Percentiles rank a stretch among this genome's conserved stretches.
These are phyloP conservation scores for Muschampia plurimacula DNA, from an alignment of 2,888 invertebrate genomes.

Conservation along the genomic window DNA sequence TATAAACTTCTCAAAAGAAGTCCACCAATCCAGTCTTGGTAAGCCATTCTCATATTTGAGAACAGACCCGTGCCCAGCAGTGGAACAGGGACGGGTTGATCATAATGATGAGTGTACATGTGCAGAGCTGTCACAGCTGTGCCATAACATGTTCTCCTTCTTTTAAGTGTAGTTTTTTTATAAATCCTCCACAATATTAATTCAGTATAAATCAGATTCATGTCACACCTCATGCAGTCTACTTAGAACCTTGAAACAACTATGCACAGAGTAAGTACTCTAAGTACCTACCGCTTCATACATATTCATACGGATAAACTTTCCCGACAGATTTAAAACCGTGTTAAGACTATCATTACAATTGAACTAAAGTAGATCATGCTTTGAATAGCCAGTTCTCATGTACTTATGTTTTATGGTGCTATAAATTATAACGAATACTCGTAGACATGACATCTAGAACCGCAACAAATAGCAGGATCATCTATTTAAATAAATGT, in stretches of 20 bases:
- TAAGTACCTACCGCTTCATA: background rate
- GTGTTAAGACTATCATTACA: constrained; percentile 27
- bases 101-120: no score
- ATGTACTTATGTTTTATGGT: background rate
- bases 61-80: no score
- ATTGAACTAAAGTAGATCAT: constrained; percentile 30
- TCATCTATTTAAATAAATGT: background rate
- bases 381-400: constrained; percentile 24
- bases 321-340: constrained; percentile 28
- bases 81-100: no score
- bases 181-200: no score
- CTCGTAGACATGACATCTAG: constrained; percentile 23
- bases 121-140: no score
- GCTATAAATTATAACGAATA: constrained; percentile 21
- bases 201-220: background rate
- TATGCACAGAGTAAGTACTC: background rate
- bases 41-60: no score
- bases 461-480: background rate
- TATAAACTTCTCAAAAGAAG: no score
- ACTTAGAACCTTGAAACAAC: constrained; percentile 23
- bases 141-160: no score
- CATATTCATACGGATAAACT: constrained; percentile 35
- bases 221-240: background rate
- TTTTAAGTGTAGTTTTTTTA: no score
- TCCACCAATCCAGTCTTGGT: no score